Evolutionary conservation across 2,888 invertebrate genomes (phyloP).

Genomic region (Calliphora vomitoria): DNA sequence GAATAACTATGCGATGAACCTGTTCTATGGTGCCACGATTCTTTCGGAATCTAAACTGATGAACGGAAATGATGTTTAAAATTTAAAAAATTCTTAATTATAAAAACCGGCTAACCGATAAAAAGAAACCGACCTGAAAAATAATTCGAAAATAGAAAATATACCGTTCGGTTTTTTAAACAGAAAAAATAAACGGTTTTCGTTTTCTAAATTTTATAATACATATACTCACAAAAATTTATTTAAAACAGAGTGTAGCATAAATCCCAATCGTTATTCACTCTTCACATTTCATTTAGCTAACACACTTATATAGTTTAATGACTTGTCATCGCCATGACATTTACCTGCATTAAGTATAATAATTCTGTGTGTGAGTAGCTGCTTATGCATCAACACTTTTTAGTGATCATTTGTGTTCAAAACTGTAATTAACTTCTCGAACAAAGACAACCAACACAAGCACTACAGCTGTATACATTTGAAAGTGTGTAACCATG

Average conservation of each 20-base stretch:
- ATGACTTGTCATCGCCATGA: conserved; percentile 53
- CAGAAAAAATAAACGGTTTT: too few species aligned
- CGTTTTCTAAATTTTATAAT: too few species aligned
- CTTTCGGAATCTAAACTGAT: too few species aligned
- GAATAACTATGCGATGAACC: too few species aligned
- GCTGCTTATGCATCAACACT: conserved; percentile 45
- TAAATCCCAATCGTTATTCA: not conserved
- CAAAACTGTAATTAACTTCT: conserved; percentile 46
- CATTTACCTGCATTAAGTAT: conserved; percentile 33
- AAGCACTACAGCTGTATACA: not conserved
- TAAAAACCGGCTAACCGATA: too few species aligned
- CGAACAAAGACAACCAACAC: conserved; percentile 11
- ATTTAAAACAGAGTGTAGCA: not conserved
- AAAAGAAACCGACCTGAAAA: too few species aligned
- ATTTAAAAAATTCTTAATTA: too few species aligned
- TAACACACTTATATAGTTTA: conserved; percentile 18
- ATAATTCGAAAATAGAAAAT: too few species aligned
- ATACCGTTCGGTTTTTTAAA: too few species aligned
- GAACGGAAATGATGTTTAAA: too few species aligned
- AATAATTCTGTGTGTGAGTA: not conserved
- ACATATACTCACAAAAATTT: too few species aligned
- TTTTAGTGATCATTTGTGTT: conserved; percentile 26
- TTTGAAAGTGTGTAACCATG: not conserved
- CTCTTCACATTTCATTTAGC: not conserved
- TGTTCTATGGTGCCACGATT: too few species aligned